Base-by-base conservation (phyloP, 2,113 vertebrate genomes). In the Stegastes partitus region DNA sequence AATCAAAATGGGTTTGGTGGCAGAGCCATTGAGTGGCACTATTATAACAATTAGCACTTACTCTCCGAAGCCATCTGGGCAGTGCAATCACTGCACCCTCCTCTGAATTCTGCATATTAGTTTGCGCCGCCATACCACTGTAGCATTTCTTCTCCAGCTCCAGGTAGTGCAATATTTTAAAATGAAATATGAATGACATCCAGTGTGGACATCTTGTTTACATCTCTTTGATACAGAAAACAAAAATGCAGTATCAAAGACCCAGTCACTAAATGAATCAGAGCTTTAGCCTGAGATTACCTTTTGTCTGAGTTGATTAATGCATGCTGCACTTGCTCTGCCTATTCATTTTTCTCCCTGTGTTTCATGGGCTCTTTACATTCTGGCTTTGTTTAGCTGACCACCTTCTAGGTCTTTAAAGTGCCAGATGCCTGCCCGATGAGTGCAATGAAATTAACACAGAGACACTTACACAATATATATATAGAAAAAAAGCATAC, bases 1-100 rank as follows among this genome's bases (percentile, higher is more conserved):
- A 90, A 92, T 93, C 87, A 90, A 87, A 92, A 91, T 84, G 80
- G 83, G 79, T 87, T 92, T 83, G 89, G 87, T 88, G 81, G 83
- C 81, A 82, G 68, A 85, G 81, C 71, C 70, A 83, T 75, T 91
- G 72, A 91, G 84, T 85, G 65, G 74, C 53, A 85, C 28, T 65
- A 53, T 84, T 82, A 82, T 88, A 84, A 91, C 85, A 86, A 86
- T 81, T 87, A 90, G 66, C 83, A 85, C 81, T 85, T 77, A 70
- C 81, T 77, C 61, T 28, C 56, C 82, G 68, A 70, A 80, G 68
- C 87, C 86, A 90, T 91, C 89, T 92, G 88, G 87, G 61, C 66
- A 19, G 19, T 61, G 69, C 77, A 83, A 67, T 81, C 70, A 77
- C 58, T 51, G 59, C 22, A 65, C 58, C 56, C 53, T 82, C 28